phyloP scores from a whole-genome alignment of 2,113 vertebrate genomes.

The Chloroceryle aenea region DNA sequence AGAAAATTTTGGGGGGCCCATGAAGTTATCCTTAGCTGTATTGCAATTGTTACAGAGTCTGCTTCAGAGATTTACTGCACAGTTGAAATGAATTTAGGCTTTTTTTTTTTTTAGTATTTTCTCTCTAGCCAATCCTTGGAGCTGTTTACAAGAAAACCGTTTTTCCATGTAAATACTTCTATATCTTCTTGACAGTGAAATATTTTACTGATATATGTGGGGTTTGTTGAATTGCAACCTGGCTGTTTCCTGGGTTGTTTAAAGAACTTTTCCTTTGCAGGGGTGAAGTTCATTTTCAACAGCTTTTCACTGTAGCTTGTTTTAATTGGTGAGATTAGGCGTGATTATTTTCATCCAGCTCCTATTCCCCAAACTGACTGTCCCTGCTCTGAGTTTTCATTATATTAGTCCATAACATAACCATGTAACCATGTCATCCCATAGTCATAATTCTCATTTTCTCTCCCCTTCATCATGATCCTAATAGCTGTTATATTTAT shows the following conservation, averaged over 20 bases:
- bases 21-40: not conserved
- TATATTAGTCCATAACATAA: rapidly evolving
- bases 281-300: not conserved
- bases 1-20: not conserved
- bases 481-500: not conserved
- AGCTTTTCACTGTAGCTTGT: rapidly evolving
- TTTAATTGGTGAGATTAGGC: not conserved
- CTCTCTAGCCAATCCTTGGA: not conserved
- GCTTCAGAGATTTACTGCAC: not conserved
- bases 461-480: not conserved
- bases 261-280: not conserved
- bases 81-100: not conserved
- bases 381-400: not conserved
- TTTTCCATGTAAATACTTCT: not conserved
- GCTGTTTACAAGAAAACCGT: not conserved
- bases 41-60: not conserved
- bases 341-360: not conserved
- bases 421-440: not conserved
- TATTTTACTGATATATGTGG: not conserved
- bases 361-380: not conserved
- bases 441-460: not conserved
- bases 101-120: not conserved
- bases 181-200: not conserved
- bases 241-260: not conserved
- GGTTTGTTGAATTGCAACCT: not conserved